Evolutionary conservation across 1,140 invertebrate genomes (phyloP), one percentile per base, ranked within the genome.

Genomic region (Eumeta japonica): DNA sequence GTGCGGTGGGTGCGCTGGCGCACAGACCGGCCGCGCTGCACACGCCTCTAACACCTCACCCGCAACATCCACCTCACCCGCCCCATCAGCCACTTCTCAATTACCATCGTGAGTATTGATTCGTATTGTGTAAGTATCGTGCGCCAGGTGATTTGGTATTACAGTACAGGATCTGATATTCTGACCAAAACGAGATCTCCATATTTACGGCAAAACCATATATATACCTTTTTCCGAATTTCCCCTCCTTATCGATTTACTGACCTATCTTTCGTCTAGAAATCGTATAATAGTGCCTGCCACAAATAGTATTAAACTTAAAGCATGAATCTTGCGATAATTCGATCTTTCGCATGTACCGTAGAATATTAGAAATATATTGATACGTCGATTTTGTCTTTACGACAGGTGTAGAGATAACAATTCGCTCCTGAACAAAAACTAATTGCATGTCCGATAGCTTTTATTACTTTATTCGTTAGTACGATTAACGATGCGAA

Each of bases 11-110:
- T n/a, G 45, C 18, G 45, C 40, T 28, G 49, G 39, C 48, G 43
- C 35, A 32, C 41, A 43, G 33, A 56, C 64, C 63, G 28, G 57
- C 62, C 29, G 60, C 67, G 46, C 57, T 68, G 49, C 77, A 78
- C 59, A 72, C 77, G 51, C 71, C 77, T 31, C 58, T 72, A 42
- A 55, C 74, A 39, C 61, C 49, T 44, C 63, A 70, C 49, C 50
- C 29, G 36, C 51, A 18, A 43, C 54, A 35, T 58, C 63, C 36
- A 52, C 65, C 41, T 68, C 67, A 68, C 32, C 50, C 59, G 45
- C 68, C 65, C 46, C 61, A 67, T 18, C 67, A 71, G 18, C 70
- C 62, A 17, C 54, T 63, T 47, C 63, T 65, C 66, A 55, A 50
- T 18, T 40, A 45, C 39, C 35, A 43, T n/a, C 50, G 39, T 1